Percentiles rank a stretch among this genome's conserved stretches.
phyloP scores from a whole-genome alignment of 2,113 vertebrate species.

The Neodon shergylaensis region DNA sequence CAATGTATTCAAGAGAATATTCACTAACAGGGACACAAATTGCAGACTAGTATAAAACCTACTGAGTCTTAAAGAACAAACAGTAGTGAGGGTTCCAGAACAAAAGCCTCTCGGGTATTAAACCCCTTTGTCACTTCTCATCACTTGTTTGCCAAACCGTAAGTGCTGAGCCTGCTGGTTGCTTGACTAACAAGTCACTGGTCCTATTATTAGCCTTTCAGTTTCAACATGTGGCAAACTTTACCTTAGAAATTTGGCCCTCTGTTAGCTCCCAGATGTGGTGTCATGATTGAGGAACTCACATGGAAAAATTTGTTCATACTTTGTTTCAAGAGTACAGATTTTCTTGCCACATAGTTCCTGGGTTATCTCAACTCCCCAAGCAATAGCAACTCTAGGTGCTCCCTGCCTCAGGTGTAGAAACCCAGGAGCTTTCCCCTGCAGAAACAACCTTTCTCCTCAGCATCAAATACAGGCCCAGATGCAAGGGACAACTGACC shows the following conservation, averaged over 20 bases:
- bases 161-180: not conserved
- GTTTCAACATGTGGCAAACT: too few species aligned
- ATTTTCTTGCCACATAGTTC: not conserved
- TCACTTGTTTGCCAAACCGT: not conserved
- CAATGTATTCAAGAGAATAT: not conserved
- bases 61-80: not conserved
- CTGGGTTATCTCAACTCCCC: not conserved
- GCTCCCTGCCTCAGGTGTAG: not conserved
- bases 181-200: too few species aligned
- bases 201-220: not conserved
- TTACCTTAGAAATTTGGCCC: not conserved
- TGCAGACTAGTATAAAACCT: not conserved
- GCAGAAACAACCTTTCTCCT: not conserved
- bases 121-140: not conserved
- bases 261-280: not conserved
- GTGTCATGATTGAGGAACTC: not conserved
- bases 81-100: not conserved
- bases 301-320: not conserved
- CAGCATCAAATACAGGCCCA: not conserved
- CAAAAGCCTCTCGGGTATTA: not conserved
- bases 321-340: not conserved
- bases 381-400: not conserved
- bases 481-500: not conserved
- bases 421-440: not conserved
- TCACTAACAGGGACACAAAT: not conserved